These are phyloP conservation scores for Drosophila anomalata DNA, from an alignment of 2,888 invertebrate genomes.

Conservation along the genomic window DNA sequence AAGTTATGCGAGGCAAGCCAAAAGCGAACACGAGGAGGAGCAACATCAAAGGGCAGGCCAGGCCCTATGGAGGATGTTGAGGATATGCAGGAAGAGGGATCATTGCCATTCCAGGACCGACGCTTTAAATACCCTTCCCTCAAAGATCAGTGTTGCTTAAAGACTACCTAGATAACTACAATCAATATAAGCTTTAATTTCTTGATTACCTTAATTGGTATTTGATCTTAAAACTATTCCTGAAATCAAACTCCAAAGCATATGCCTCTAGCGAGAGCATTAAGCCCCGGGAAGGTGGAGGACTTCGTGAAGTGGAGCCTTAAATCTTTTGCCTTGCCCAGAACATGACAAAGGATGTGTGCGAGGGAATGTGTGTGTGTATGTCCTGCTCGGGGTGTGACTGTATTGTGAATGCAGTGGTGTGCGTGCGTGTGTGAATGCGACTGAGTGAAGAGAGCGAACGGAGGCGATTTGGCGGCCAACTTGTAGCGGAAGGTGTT, in stretches of 20 bases:
- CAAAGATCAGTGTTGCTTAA: no score
- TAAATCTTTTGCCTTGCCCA: conserved; percentile 64
- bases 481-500: conserved; percentile 82
- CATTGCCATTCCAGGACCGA: conserved; percentile 5
- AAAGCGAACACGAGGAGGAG: conserved; percentile 52
- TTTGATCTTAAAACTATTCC: neutral
- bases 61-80: conserved; percentile 61
- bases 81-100: conserved; percentile 35
- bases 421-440: conserved; percentile 1
- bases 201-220: neutral
- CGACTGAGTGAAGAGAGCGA: conserved; percentile 9
- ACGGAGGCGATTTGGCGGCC: conserved; percentile 66
- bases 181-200: no score
- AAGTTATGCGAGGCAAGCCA: conserved; percentile 72
- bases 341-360: conserved; percentile 79
- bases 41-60: conserved; percentile 55
- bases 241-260: neutral
- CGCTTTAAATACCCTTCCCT: neutral
- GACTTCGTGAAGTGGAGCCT: conserved; percentile 37
- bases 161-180: no score
- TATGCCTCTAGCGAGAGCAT: neutral
- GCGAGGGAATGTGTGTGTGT: neutral
- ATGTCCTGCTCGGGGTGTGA: conserved; percentile 3
- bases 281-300: neutral
- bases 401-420: neutral